phyloP scores from a whole-genome alignment of 2,113 vertebrate genomes.

The Rhabdornis inornatus region DNA sequence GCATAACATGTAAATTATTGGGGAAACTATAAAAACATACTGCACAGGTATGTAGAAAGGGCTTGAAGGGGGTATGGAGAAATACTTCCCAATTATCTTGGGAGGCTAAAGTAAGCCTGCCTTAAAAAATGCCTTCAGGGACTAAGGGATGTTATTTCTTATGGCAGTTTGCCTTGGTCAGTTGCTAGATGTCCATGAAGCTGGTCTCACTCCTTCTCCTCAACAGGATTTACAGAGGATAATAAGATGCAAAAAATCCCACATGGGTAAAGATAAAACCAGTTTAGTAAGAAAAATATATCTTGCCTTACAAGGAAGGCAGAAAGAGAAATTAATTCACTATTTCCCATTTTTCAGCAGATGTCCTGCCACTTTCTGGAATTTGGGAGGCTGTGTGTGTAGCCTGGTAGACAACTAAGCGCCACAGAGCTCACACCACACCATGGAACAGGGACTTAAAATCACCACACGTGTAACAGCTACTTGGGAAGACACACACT shows the following conservation, averaged over 20 bases:
- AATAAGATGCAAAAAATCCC: background rate
- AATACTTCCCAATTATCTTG: background rate
- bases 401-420: background rate
- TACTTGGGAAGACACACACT: background rate
- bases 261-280: background rate
- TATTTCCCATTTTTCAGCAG: background rate
- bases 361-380: background rate
- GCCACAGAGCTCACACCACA: background rate
- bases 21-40: background rate
- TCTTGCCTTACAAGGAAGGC: background rate
- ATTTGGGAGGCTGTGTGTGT: background rate
- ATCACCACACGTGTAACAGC: fast-evolving
- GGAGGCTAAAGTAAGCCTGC: background rate
- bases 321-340: background rate
- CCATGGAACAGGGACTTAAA: no score
- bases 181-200: background rate
- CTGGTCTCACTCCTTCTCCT: fast-evolving
- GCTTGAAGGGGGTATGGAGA: background rate
- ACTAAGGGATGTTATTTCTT: background rate
- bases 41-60: background rate
- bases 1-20: background rate
- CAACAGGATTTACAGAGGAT: background rate
- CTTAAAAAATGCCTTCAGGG: background rate
- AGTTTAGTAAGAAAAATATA: background rate
- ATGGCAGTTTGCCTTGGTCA: background rate